Evolutionary conservation across 2,797 vertebrate species (phyloP).

Genomic region (Sciurus vulgaris): DNA sequence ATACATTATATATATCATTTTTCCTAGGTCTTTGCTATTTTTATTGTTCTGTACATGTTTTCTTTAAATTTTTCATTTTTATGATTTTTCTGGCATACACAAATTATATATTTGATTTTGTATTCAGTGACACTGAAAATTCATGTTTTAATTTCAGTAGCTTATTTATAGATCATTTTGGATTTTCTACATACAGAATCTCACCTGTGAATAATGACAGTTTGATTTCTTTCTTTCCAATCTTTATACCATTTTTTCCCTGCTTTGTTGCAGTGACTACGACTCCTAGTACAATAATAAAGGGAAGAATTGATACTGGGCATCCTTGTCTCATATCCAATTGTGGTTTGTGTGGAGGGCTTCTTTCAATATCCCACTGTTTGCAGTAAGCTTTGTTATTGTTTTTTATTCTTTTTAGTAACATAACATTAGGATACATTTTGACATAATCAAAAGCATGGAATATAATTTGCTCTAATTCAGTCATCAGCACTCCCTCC

Average conservation of each 20-base stretch:
- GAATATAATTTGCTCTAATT: no score
- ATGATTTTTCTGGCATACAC: background rate
- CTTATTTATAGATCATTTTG: background rate
- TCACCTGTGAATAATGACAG: constrained; percentile 17
- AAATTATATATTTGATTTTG: background rate
- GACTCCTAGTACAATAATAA: background rate
- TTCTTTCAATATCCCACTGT: background rate
- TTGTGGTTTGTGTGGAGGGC: background rate
- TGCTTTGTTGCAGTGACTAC: background rate
- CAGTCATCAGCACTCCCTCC: no score
- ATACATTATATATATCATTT: background rate
- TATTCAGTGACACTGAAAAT: constrained; percentile 22
- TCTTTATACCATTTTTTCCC: background rate
- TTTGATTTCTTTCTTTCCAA: constrained; percentile 54
- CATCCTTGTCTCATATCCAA: background rate
- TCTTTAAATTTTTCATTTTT: constrained; percentile 29
- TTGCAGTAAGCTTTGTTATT: background rate
- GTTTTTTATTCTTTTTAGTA: no score
- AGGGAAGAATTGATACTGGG: background rate
- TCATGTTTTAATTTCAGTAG: constrained; percentile 18
- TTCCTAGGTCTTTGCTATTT: background rate
- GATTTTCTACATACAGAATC: background rate
- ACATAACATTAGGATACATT: no score
- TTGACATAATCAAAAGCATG: no score
- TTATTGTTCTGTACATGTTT: constrained; percentile 8